Evolutionary conservation across 2,888 invertebrate genomes (phyloP).

Genomic region (Euplexia lucipara): DNA sequence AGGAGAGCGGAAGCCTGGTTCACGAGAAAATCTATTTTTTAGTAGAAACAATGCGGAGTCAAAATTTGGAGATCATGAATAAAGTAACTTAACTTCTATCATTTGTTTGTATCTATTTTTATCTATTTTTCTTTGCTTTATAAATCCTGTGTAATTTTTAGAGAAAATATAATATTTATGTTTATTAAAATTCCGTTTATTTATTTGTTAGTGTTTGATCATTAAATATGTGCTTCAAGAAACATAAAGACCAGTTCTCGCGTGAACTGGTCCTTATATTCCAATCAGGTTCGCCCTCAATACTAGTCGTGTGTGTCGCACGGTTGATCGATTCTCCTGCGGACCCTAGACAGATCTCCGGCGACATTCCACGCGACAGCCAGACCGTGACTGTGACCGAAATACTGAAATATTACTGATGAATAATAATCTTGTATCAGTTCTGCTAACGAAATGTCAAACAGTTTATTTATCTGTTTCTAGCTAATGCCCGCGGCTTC

Average conservation of each 20-base stretch:
- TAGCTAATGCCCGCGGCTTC: too few species aligned
- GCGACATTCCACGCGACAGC: slow-evolving; percentile 48
- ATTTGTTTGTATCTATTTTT: too few species aligned
- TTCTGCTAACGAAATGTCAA: slow-evolving; percentile 34
- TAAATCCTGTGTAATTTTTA: too few species aligned
- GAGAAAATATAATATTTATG: too few species aligned
- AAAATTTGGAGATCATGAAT: too few species aligned
- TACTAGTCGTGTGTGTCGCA: slow-evolving; percentile 38
- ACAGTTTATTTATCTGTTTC: slow-evolving; percentile 2
- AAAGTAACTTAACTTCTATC: too few species aligned
- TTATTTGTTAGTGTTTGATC: too few species aligned
- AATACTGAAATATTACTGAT: slow-evolving; percentile 33
- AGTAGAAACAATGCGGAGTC: too few species aligned
- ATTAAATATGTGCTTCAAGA: neutral
- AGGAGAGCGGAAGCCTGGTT: too few species aligned
- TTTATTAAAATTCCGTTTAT: too few species aligned
- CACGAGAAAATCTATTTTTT: too few species aligned
- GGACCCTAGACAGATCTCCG: slow-evolving; percentile 42
- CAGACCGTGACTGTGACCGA: slow-evolving; percentile 53
- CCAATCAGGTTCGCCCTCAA: slow-evolving; percentile 31
- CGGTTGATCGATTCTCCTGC: slow-evolving; percentile 36
- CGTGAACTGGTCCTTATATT: slow-evolving; percentile 31
- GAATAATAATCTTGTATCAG: slow-evolving; percentile 36
- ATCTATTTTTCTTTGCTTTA: too few species aligned
- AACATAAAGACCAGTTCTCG: neutral